Base-by-base conservation (phyloP, 1,140 invertebrate genomes). In the Sinonovacula constricta region DNA sequence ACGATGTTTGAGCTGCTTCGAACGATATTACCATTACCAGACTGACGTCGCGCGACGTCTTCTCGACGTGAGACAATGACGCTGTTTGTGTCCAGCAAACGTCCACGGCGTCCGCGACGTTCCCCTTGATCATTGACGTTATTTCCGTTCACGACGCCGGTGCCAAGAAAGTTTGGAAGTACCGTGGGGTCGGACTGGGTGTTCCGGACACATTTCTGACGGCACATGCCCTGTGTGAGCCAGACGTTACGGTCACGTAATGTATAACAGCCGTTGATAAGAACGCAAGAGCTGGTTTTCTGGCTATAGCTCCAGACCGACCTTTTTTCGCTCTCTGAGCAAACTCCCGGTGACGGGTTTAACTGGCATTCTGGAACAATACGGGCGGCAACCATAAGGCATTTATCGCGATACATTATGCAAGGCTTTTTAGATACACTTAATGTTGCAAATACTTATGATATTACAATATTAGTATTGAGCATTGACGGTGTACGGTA, bases 221-320 rank as follows among this genome's bases (percentile, higher is more conserved):
- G 30, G 49, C 72, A 76, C 72, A 76, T 76, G n/a, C 67, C 63
- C 24, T 63, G 60, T n/a, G 45, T 57, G 12, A 76, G 24, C 72
- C 72, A 76, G 34, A 76, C 33, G 28, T 76, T 76, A 39, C 72
- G 22, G 54, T 76, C 72, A 14, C 63, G 39, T 24, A 76, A 57
- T 1, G 72, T 76, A 36, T 76, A 76, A 49, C 72, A 76, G 18
- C 72, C 72, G 30, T 59, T 66, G 26, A 76, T 34, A 33, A 66
- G 28, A 0, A 76, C 53, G 28, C 72, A 76, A 4, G 60, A 66
- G 34, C 72, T 60, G 30, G 72, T 76, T 28, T 76, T 76, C 53
- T 76, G 72, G 24, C 72, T 76, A 36, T 65, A 76, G 30, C 72
- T 76, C 72, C 72, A 76, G 30, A 33, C 66, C 28, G 72, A 24